Conservation (phyloP, 2,888 invertebrate genomes). For the Smittia aterrima region DNA sequence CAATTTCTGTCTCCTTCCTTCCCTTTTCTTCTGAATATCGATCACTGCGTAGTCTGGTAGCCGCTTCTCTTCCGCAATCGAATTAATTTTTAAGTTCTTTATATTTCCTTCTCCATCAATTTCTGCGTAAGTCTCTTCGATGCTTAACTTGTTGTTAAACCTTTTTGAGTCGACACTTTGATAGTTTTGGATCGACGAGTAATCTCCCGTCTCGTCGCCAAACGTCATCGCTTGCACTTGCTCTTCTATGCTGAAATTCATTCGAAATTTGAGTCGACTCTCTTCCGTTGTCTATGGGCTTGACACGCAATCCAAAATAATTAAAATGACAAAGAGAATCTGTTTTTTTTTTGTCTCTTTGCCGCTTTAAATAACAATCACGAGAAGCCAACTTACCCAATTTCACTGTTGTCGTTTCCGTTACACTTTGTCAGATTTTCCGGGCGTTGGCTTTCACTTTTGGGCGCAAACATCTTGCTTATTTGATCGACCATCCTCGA, state of each 20-base stretch:
- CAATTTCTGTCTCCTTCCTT: constrained; percentile 45
- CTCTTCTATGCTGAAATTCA: constrained; percentile 23
- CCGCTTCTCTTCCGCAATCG: not conserved
- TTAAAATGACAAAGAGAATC: constrained; percentile 15
- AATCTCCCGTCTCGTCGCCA: constrained; percentile 23
- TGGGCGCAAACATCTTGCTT: constrained; percentile 23
- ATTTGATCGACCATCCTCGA: constrained; percentile 24
- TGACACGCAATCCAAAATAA: constrained; percentile 3
- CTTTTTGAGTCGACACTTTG: constrained; percentile 33
- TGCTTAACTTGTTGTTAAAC: constrained; percentile 32
- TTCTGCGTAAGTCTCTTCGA: constrained; percentile 29
- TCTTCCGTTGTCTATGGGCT: not conserved
- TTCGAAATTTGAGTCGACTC: not conserved
- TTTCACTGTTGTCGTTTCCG: constrained; percentile 27
- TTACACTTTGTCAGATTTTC: constrained; percentile 29
- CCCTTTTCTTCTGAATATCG: constrained; percentile 49
- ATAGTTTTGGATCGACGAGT: constrained; percentile 17
- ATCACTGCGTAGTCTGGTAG: constrained; percentile 49
- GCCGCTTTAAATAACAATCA: not conserved
- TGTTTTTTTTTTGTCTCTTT: constrained; percentile 1
- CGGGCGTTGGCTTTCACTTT: constrained; percentile 42
- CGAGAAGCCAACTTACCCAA: constrained; percentile 35
- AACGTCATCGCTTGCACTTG: constrained; percentile 18
- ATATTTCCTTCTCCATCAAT: not conserved
- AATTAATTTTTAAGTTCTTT: not conserved